Base-by-base conservation (phyloP, 2,888 invertebrate genomes). In the Agrotis ipsilon region DNA sequence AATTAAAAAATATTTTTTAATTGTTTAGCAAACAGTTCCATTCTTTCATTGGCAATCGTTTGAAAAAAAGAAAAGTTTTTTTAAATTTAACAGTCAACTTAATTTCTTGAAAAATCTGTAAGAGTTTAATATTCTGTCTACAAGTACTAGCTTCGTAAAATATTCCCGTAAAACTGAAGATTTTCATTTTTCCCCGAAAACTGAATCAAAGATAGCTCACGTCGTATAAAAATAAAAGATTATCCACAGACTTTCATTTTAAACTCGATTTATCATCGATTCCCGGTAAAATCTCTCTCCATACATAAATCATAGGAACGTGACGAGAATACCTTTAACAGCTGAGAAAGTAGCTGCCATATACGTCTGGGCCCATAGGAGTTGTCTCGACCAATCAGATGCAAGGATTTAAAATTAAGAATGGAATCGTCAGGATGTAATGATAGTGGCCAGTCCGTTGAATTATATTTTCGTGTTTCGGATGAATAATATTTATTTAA, bases 261-360 rank as follows among this genome's bases (percentile, higher is more conserved):
- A 80, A 75, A 79, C 45, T 43, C 39, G 14, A 79, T 68, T 61
- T 74, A 68, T 74, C 68, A 79, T 52, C 39, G 60, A 45, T 76
- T 67, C 67, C 21, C 57, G 48, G 81, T 59, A 80, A 64, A 51
- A 76, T 81, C 71, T 79, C 79, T 80, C 70, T 72, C 60, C 65
- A 64, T 69, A 72, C 68, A 81, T 78, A 81, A 65, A 69, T 71
- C 68, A 65, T 68, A 54, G 45, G 32, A 13, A 77, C 68, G 81
- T 66, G 79, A 68, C 67, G 24, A 48, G 64, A 68, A 78, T 74
- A 66, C 27, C 32, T 43, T 11, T 48, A 19, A 21, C 51, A 21
- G 59, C 61, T 59, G 55, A 51, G 78, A 80, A 78, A 67, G 67
- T 43, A 18, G 39, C 13, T 54, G 55, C 68, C 67, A 59, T 80